A percentile compares a stretch with the other conserved stretches of the same genome.
Conservation (phyloP, 2,113 vertebrate species). For the Donacobius atricapilla region DNA sequence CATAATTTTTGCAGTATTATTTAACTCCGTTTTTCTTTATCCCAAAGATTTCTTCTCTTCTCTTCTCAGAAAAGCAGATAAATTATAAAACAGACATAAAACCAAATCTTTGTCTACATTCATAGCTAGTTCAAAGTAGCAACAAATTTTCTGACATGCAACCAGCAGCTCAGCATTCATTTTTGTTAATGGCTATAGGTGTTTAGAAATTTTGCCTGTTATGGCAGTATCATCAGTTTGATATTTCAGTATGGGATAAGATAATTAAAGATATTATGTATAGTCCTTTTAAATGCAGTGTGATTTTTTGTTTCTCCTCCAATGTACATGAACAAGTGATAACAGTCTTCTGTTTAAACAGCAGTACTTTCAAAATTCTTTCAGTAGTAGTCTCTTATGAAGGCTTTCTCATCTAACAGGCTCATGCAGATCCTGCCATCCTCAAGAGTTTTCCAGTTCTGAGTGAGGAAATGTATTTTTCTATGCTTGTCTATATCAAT, state of each 20-base stretch:
- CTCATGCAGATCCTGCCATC: background rate
- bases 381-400: background rate
- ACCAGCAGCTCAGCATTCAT: background rate
- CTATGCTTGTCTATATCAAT: background rate
- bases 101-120: background rate
- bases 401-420: conserved; percentile 23
- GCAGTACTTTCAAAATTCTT: background rate
- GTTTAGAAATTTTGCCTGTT: background rate
- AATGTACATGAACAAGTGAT: background rate
- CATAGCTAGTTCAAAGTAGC: background rate
- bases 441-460: conserved; percentile 11
- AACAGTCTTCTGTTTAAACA: conserved; percentile 2
- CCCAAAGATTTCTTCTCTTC: background rate
- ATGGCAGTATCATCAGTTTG: background rate
- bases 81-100: background rate
- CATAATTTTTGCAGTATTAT: background rate
- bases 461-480: conserved; percentile 40
- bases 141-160: background rate
- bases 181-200: background rate
- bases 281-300: background rate
- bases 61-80: background rate
- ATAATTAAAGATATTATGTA: background rate
- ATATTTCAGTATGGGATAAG: background rate
- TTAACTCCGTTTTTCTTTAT: background rate
- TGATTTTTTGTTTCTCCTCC: background rate